Evolutionary conservation across 2,113 vertebrate genomes (phyloP), one percentile per base, ranked within the genome.

Genomic region (Cervus canadensis): DNA sequence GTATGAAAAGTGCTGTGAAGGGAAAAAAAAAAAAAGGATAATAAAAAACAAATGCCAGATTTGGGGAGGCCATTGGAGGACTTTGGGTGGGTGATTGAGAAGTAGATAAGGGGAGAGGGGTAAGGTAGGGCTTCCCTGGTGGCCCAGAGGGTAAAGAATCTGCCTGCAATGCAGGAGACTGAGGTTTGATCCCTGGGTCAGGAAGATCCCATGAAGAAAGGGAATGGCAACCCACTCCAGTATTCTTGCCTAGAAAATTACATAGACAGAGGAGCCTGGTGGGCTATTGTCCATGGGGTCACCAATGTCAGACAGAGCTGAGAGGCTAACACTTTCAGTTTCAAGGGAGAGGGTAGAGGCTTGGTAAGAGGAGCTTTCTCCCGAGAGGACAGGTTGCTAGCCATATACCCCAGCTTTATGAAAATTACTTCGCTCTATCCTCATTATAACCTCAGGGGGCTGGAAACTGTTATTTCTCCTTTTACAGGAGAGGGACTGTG

Each of bases 31-130:
- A 25, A n/a, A 64, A 82, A 19, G 0, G 21, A 33, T 7, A 6
- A 16, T 79, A 15, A 54, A 43, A 33, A 25, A 54, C 48, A 59
- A 43, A 60, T 10, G 6, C 4, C 23, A 43, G 57, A 36, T 85
- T 48, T 36, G 64, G 28, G 2, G 83, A 91, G 90, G 76, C 5
- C 0, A 2, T 33, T 25, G 82, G 28, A 43, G 45, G 16, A 13
- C 25, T 36, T 28, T 0, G 6, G 17, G 45, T 26, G 1, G 4
- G 33, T 2, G 26, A 5, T 3, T 14, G 3, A 23, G 74, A 5
- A n/a, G 59, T 16, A 2, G 2, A 6, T 7, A 40, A 45, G 52
- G 7, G 40, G 6, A n/a, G 45, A 4, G 0, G 4, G 3, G n/a
- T 7, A 23, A 45, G 64, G 40, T 40, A 40, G 40, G 36, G 40